Percentiles rank a stretch among this genome's conserved stretches.
These are phyloP conservation scores for Leucophenga varia DNA, from an alignment of 1,140 invertebrate genomes.

Conservation along the genomic window DNA sequence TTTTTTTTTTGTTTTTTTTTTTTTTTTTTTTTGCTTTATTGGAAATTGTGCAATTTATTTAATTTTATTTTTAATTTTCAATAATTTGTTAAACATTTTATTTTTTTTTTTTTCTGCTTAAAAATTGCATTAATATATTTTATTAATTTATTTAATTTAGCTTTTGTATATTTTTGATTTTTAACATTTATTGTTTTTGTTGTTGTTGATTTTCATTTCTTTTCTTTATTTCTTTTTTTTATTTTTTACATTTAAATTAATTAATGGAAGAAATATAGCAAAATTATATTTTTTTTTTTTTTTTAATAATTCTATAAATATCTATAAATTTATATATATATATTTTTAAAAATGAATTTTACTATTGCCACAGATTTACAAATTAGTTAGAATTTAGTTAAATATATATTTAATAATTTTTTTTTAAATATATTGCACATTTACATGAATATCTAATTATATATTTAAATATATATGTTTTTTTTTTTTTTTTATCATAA, in stretches of 20 bases:
- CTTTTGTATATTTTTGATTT: no score
- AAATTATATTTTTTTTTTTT: constrained; percentile 20
- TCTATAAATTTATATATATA: constrained; percentile 5
- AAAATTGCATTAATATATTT: no score
- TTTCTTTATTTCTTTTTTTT: constrained; percentile 12
- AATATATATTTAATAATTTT: not conserved
- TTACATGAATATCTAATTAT: constrained; percentile 11
- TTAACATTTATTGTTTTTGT: no score
- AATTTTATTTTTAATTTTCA: no score
- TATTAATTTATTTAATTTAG: no score
- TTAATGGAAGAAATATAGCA: constrained; percentile 47
- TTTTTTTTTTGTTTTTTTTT: no score
- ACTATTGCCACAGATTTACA: no score
- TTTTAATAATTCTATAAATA: not conserved
- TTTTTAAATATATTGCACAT: constrained; percentile 8
- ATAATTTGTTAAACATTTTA: no score
- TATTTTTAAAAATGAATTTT: constrained; percentile 10
- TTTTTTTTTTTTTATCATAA: constrained; percentile 20
- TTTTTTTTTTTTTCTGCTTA: no score
- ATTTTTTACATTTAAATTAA: constrained; percentile 33
- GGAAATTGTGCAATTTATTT: no score
- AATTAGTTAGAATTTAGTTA: constrained; percentile 28
- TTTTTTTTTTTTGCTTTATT: no score
- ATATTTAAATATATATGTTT: constrained; percentile 5
- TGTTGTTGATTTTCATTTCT: not conserved